A percentile compares a stretch with the other conserved stretches of the same genome.
These are phyloP conservation scores for Ceyx erithaca DNA, from an alignment of 2,797 vertebrate genomes.

Conservation along the genomic window DNA sequence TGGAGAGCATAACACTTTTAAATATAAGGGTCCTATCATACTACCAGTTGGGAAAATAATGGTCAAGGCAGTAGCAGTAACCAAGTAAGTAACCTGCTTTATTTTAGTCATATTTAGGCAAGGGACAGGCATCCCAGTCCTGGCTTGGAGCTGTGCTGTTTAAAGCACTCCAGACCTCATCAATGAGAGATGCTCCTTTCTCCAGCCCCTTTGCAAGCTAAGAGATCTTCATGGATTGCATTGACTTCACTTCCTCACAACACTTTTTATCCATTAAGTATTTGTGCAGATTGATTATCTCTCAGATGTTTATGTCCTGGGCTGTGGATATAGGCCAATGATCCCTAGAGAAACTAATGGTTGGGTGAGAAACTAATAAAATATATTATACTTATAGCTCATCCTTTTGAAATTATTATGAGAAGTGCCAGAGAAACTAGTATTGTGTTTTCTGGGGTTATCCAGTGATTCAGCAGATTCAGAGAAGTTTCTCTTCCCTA, in stretches of 20 bases:
- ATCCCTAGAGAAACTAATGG: too few species aligned
- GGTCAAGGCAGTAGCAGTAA: conserved; percentile 87
- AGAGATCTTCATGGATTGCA: neutral
- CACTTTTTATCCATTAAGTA: neutral
- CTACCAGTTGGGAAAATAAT: conserved; percentile 88
- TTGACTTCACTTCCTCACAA: neutral
- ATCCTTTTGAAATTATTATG: neutral
- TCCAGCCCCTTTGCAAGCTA: neutral
- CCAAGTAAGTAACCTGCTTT: conserved; percentile 78
- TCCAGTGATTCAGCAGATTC: neutral
- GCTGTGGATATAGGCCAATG: neutral
- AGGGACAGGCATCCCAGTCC: neutral
- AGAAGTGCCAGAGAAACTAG: neutral
- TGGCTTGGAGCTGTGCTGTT: neutral
- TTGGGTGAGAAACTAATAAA: neutral
- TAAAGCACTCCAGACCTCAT: neutral
- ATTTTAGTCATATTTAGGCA: neutral
- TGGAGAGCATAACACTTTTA: conserved; percentile 79
- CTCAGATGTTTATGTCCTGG: neutral
- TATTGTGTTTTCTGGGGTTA: neutral
- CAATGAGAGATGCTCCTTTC: neutral
- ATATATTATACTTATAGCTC: neutral
- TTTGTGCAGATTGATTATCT: neutral
- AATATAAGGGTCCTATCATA: conserved; percentile 83
- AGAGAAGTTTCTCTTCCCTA: neutral